Evolutionary conservation across 2,113 vertebrate species (phyloP), one percentile per base, ranked within the genome.

Genomic region (Hemicordylus capensis): DNA sequence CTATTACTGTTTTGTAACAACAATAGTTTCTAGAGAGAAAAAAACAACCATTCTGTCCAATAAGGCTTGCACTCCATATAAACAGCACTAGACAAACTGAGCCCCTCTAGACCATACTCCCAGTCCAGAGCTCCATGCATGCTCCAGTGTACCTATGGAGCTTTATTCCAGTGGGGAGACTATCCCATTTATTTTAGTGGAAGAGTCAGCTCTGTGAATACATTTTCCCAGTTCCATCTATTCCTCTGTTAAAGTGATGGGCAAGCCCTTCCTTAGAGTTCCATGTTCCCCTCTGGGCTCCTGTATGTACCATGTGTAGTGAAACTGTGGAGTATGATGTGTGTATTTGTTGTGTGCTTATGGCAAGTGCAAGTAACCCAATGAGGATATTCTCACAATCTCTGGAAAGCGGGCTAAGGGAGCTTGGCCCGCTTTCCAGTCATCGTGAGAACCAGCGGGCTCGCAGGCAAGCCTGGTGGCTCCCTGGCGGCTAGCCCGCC

Each of bases 1-100:
- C 82, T 28, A 87, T 88, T 87, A n/a, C 31, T 82, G 42, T 87
- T 91, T 87, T 61, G 75, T 88, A 92, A 73, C 37, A 64, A 72
- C 48, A 26, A 8, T 24, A 26, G 42, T 92, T 86, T 85, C 34
- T 84, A 63, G 76, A 2, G n/a, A n/a, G n/a, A n/a, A 80, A 81
- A 5, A 61, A 86, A 42, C 51, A 89, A n/a, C n/a, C n/a, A 70
- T 82, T 75, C 44, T 48, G 0, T 85, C 76, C 42, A 11, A 12
- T 58, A 77, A 76, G 54, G 22, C 1, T 1, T 75, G 12, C 46
- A 61, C 80, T 0, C 26, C 10, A 15, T 75, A 34, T 82, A 22
- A 22, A 82, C 2, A 77, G 59, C 28, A 74, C 22, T 82, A 34
- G 42, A 63, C 86, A 86, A 84, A 48, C 46, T 0, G 80, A 58